Percentiles rank a stretch among this genome's conserved stretches.
These are phyloP conservation scores for Amblyjoppa fuscipennis DNA, from an alignment of 2,888 invertebrate genomes.

Conservation along the genomic window DNA sequence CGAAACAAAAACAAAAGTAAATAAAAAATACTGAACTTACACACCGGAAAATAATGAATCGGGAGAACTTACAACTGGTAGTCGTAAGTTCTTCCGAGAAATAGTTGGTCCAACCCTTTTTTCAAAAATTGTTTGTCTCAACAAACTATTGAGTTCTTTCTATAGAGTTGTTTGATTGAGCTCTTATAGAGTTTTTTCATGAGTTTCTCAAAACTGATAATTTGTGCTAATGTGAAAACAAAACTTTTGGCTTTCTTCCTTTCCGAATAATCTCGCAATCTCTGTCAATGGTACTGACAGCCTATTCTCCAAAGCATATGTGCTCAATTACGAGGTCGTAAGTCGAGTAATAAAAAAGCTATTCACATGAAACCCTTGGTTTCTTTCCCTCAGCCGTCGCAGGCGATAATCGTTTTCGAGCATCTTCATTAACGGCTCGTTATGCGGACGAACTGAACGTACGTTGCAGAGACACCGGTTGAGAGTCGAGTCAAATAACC, in stretches of 20 bases:
- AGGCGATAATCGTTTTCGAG: constrained; percentile 55
- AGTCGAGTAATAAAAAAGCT: constrained; percentile 55
- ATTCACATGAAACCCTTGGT: constrained; percentile 33
- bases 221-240: not conserved
- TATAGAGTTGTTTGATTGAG: too few relatives aligned
- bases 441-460: constrained; percentile 21
- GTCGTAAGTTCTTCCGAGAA: too few relatives aligned
- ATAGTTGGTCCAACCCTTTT: too few relatives aligned
- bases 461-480: constrained; percentile 30
- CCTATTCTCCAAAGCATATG: constrained; percentile 30
- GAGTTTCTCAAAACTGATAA: not conserved
- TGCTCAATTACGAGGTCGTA: constrained; percentile 60
- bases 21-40: not conserved
- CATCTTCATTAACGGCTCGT: constrained; percentile 63
- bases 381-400: constrained; percentile 2
- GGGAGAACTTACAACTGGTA: too few relatives aligned
- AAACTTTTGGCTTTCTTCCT: not conserved
- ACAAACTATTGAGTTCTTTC: too few relatives aligned
- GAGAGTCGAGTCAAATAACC: constrained; percentile 1
- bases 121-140: too few relatives aligned
- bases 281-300: not conserved
- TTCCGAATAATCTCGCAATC: not conserved
- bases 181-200: too few relatives aligned
- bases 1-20: not conserved
- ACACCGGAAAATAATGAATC: not conserved